Evolutionary conservation across 2,888 invertebrate species (phyloP).

Genomic region (Baronia brevicornis): DNA sequence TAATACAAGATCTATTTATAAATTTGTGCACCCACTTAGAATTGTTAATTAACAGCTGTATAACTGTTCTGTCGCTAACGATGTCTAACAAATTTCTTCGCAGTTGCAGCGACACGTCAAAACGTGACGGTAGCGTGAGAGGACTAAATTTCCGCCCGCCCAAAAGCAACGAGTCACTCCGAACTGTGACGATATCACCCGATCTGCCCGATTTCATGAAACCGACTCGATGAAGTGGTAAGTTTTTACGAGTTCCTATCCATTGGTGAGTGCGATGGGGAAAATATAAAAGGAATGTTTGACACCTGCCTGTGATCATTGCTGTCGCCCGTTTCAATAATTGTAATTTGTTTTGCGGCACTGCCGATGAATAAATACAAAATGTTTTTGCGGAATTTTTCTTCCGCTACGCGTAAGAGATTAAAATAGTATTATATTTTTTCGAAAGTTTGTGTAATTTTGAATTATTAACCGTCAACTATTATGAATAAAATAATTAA

Average conservation of each 20-base stretch:
- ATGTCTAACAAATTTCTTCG: slow-evolving; percentile 38
- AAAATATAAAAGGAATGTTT: slow-evolving; percentile 61
- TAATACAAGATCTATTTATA: slow-evolving; percentile 17
- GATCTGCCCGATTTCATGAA: slow-evolving; percentile 50
- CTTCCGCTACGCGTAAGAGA: too few relatives aligned
- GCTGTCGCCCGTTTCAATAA: slow-evolving; percentile 20
- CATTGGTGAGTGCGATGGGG: slow-evolving; percentile 53
- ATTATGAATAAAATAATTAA: too few relatives aligned
- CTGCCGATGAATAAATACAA: too few relatives aligned
- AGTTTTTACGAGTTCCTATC: slow-evolving; percentile 63
- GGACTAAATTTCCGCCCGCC: slow-evolving; percentile 63
- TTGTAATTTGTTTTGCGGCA: slow-evolving; percentile 7
- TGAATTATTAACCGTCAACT: too few relatives aligned
- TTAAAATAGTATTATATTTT: too few relatives aligned
- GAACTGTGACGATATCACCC: slow-evolving; percentile 27
- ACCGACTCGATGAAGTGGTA: slow-evolving; percentile 72
- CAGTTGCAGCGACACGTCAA: slow-evolving; percentile 31
- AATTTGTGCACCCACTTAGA: slow-evolving; percentile 20
- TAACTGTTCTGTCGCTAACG: slow-evolving; percentile 43
- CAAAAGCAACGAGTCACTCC: slow-evolving; percentile 39
- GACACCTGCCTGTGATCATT: slow-evolving; percentile 56
- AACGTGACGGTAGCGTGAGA: slow-evolving; percentile 30
- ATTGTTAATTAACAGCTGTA: slow-evolving; percentile 30
- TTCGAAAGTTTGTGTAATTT: too few relatives aligned
- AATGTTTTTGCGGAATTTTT: too few relatives aligned